Evolutionary conservation across 1,140 invertebrate species (phyloP).

Genomic region (Trichonephila inaurata): DNA sequence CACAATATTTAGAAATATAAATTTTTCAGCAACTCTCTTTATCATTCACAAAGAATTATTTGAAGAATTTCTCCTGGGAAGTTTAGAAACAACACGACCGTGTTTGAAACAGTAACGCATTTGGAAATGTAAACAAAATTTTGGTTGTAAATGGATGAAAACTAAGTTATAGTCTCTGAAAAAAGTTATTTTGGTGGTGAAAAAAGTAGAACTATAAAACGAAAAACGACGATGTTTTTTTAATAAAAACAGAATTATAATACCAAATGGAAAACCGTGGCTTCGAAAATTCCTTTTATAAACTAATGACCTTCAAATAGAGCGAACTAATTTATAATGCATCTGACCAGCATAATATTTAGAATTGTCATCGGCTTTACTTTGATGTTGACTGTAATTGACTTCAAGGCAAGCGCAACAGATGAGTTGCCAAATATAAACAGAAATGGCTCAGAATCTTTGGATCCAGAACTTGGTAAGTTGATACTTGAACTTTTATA

Average conservation of each 20-base stretch:
- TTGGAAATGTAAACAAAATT: not conserved
- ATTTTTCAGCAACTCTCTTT: too few species aligned
- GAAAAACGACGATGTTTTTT: not conserved
- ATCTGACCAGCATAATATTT: not conserved
- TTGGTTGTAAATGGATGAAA: too few species aligned
- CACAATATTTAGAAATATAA: too few species aligned
- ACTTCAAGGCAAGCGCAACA: not conserved
- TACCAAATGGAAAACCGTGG: not conserved
- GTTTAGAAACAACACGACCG: not conserved
- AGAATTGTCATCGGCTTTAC: not conserved
- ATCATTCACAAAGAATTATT: too few species aligned
- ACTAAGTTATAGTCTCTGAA: not conserved
- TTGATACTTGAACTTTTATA: not conserved
- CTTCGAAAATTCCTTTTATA: not conserved
- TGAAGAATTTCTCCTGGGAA: too few species aligned
- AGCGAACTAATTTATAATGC: not conserved
- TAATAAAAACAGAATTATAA: not conserved
- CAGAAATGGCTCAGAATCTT: not conserved
- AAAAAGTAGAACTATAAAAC: not conserved
- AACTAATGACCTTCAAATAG: not conserved
- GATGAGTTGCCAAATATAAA: not conserved
- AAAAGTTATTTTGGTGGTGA: not conserved
- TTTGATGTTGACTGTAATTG: not conserved
- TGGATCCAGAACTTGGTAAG: constrained; percentile 31
- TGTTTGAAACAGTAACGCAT: not conserved